Evolutionary conservation across 2,113 vertebrate genomes (phyloP), one percentile per base, ranked within the genome.

Genomic region (Eurystomus gularis): DNA sequence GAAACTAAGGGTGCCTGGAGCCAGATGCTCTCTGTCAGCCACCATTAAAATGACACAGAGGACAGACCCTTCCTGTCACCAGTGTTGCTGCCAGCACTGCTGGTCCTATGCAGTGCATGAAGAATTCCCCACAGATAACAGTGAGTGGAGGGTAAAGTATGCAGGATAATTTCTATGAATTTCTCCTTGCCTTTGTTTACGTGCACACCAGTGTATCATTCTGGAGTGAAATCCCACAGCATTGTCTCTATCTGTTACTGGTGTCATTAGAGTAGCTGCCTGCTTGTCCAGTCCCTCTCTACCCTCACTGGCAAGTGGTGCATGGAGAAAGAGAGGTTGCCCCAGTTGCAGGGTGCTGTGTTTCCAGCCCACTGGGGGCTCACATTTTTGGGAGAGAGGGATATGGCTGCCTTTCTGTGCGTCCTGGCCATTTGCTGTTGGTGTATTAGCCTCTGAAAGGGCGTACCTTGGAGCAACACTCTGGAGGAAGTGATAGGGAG

Each of bases 371-470:
- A 51, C 33, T 73, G 55, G 46, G 23, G 29, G 14, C 14, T 68
- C 39, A 52, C 1, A 2, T 42, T 10, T 69, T 31, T 8, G 4
- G 44, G 20, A 69, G 29, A 48, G 15, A 72, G 52, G 48, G 28
- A 44, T 9, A 14, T 55, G 49, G 10, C 33, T 40, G 19, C 49
- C 14, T 60, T 60, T 73, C 24, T 8, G 23, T 9, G 17, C 3
- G 2, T 62, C 48, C 52, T 68, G 71, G 40, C 3, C n/a, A n/a
- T 24, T 64, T 64, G 16, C 64, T 49, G 39, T 16, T 0, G 0
- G 9, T n/a, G 24, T n/a, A 48, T 25, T 57, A 70, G 12, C 9
- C 33, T 68, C 26, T 55, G 61, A 37, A 66, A 49, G 35, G 35
- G 13, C 1, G 0, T 8, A 46, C 25, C 23, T 57, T 70, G 61